Percentiles rank a stretch among this genome's conserved stretches.
phyloP scores from a whole-genome alignment of 2,113 vertebrate genomes.

The Phalacrocorax carbo region DNA sequence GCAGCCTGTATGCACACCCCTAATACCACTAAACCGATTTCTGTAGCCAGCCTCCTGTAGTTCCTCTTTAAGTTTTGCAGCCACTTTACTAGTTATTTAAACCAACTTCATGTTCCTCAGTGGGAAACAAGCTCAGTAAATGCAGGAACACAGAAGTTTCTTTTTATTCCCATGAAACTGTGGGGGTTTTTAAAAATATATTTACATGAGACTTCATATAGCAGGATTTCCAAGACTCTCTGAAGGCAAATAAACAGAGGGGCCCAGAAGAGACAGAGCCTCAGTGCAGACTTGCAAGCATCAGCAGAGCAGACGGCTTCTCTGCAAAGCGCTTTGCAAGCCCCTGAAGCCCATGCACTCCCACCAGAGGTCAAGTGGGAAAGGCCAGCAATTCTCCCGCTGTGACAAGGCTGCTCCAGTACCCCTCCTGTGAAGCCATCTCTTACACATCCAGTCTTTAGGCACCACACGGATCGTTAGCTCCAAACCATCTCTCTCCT shows the following conservation, averaged over 20 bases:
- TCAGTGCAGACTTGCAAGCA: not conserved
- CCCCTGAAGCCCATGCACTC: slow-evolving; percentile 50
- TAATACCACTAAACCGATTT: not conserved
- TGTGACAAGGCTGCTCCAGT: slow-evolving; percentile 48
- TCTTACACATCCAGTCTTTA: slow-evolving; percentile 29
- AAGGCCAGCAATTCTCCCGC: slow-evolving; percentile 58
- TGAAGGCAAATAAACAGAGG: slow-evolving; percentile 49
- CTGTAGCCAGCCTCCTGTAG: not conserved
- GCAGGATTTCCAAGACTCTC: slow-evolving; percentile 22
- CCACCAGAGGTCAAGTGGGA: slow-evolving; percentile 69
- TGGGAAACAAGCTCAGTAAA: not conserved
- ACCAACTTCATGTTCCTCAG: not conserved
- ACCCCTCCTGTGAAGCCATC: slow-evolving; percentile 3
- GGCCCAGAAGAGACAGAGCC: not conserved
- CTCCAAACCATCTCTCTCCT: slow-evolving; percentile 65
- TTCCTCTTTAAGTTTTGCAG: not conserved
- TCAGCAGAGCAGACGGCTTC: not conserved
- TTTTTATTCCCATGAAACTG: not conserved
- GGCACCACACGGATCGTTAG: slow-evolving; percentile 42
- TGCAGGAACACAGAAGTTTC: not conserved
- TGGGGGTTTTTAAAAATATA: not conserved
- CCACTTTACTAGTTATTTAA: not conserved
- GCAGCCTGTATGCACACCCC: not conserved
- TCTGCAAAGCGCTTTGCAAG: slow-evolving; percentile 62
- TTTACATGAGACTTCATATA: slow-evolving; percentile 5